These are phyloP conservation scores for Trematocara macrostoma DNA, from an alignment of 2,113 vertebrate species.

Conservation along the genomic window DNA sequence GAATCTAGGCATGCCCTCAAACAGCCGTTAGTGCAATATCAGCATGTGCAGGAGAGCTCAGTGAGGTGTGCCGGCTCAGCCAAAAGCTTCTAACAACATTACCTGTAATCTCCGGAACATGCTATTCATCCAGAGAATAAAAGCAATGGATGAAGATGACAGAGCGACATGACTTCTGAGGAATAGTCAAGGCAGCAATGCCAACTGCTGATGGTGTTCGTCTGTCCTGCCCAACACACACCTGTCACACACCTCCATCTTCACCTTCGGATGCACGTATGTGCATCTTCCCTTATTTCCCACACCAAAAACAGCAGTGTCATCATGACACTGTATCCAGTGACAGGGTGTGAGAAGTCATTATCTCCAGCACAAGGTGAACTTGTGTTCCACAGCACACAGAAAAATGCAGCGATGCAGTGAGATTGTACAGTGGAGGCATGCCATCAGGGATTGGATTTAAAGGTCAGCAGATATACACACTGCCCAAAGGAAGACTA, in stretches of 20 bases:
- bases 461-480: neutral
- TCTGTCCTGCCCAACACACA: neutral
- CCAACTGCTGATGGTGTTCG: neutral
- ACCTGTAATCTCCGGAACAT: constrained; percentile 17
- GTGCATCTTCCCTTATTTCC: neutral
- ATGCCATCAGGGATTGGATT: constrained; percentile 45
- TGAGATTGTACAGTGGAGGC: neutral
- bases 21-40: neutral
- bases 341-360: neutral
- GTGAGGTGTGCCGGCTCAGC: neutral
- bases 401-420: neutral
- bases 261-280: neutral
- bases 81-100: constrained; percentile 2
- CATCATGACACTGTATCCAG: neutral
- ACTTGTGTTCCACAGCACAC: constrained; percentile 3
- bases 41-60: neutral
- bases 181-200: neutral
- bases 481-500: neutral
- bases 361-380: neutral
- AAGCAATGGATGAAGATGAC: neutral
- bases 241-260: neutral
- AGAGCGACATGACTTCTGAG: neutral
- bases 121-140: neutral
- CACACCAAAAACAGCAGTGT: neutral
- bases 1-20: neutral